Percentiles rank a stretch among this genome's conserved stretches.
phyloP scores from a whole-genome alignment of 2,888 invertebrate genomes.

The Drosophila subsilvestris region DNA sequence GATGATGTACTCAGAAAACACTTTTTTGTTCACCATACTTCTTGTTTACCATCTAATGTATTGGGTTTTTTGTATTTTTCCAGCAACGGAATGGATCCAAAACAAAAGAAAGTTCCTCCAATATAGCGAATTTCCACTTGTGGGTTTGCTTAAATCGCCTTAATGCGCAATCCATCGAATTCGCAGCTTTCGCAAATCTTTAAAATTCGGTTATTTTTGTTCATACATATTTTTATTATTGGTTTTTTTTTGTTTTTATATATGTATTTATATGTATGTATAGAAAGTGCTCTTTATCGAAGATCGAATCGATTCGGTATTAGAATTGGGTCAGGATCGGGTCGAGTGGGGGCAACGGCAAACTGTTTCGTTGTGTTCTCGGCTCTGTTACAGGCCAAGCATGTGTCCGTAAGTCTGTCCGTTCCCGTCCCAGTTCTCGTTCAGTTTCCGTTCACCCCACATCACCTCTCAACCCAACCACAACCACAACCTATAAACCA shows the following conservation, averaged over 20 bases:
- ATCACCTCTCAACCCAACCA: neutral
- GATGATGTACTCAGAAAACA: conserved; percentile 32
- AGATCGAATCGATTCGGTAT: conserved; percentile 2
- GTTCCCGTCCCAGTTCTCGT: conserved; percentile 7
- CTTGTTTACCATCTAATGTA: conserved; percentile 25
- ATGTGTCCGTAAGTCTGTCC: conserved; percentile 9
- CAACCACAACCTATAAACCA: neutral
- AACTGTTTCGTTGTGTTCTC: conserved; percentile 29
- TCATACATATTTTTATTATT: conserved; percentile 33
- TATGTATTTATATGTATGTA: conserved; percentile 32
- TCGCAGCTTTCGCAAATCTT: conserved; percentile 38
- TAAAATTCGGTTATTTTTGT: conserved; percentile 66
- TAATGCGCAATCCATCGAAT: conserved; percentile 16
- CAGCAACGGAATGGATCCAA: conserved; percentile 29
- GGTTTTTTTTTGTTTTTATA: conserved; percentile 40
- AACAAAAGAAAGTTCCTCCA: conserved; percentile 29
- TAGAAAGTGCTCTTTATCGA: conserved; percentile 41
- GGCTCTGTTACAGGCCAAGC: conserved; percentile 12
- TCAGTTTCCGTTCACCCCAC: conserved; percentile 2
- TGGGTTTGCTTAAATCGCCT: conserved; percentile 28
- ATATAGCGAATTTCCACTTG: conserved; percentile 45
- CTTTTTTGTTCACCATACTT: conserved; percentile 22
- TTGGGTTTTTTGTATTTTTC: conserved; percentile 34
- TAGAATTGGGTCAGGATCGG: neutral
- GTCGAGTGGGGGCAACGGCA: conserved; percentile 23